Evolutionary conservation across 2,888 invertebrate species (phyloP).

Genomic region (Carpatolechia fugitivella): DNA sequence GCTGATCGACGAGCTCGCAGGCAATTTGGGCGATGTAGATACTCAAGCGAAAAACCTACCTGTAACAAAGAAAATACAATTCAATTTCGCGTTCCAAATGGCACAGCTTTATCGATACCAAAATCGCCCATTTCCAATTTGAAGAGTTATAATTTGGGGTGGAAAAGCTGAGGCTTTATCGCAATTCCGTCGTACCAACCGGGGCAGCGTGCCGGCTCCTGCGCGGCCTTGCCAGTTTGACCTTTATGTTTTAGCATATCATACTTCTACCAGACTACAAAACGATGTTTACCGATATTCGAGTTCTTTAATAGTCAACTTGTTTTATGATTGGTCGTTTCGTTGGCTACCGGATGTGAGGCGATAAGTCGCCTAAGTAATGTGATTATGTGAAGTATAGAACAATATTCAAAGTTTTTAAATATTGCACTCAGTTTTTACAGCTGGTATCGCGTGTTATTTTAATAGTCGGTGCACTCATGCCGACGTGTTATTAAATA

Average conservation of each 20-base stretch:
- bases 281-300: not conserved
- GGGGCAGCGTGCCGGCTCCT: slow-evolving; percentile 53
- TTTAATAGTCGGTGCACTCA: too few species aligned
- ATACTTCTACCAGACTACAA: not conserved
- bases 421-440: too few species aligned
- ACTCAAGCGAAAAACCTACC: slow-evolving; percentile 28
- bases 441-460: too few species aligned
- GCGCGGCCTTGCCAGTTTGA: slow-evolving; percentile 68
- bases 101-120: slow-evolving; percentile 21
- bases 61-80: slow-evolving; percentile 29
- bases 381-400: too few species aligned
- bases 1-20: too few species aligned
- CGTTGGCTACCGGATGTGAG: not conserved
- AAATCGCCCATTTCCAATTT: slow-evolving; percentile 34
- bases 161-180: slow-evolving; percentile 53
- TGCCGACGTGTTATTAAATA: too few species aligned
- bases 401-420: too few species aligned
- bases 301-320: not conserved
- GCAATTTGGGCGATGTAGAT: too few species aligned
- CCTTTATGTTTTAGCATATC: slow-evolving; percentile 56
- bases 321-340: not conserved
- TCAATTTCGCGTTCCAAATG: slow-evolving; percentile 16
- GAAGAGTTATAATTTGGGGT: slow-evolving; percentile 50
- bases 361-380: not conserved
- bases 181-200: slow-evolving; percentile 58